A percentile compares a stretch with the other conserved stretches of the same genome.
phyloP scores from a whole-genome alignment of 2,113 vertebrate species.

The Nibea coibor region DNA sequence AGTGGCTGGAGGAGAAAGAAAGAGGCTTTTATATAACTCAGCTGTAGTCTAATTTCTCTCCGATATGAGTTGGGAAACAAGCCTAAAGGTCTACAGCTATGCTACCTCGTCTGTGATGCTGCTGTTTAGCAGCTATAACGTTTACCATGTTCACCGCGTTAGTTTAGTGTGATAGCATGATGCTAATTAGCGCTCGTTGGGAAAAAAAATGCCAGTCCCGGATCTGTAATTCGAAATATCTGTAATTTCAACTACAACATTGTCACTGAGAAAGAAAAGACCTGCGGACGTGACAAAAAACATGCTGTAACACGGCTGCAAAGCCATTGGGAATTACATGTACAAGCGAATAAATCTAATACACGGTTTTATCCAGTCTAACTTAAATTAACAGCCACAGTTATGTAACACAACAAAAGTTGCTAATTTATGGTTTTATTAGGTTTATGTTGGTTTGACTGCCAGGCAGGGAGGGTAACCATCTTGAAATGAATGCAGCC shows the following conservation, averaged over 20 bases:
- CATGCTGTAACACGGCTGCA: neutral
- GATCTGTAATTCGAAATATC: neutral
- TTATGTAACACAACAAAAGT: no score
- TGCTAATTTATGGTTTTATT: no score
- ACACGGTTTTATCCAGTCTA: no score
- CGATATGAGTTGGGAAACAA: neutral
- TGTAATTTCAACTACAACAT: neutral
- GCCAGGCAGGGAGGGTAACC: neutral
- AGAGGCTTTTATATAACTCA: slow-evolving; percentile 62
- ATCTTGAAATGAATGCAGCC: neutral
- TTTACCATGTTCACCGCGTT: neutral
- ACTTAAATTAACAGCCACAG: no score
- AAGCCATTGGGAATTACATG: neutral
- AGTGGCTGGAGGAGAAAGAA: slow-evolving; percentile 43
- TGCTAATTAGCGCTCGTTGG: neutral
- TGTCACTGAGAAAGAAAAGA: neutral
- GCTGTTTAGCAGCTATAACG: neutral
- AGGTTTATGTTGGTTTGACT: no score
- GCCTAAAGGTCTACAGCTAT: neutral
- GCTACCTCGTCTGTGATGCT: neutral
- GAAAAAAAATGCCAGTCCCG: no score
- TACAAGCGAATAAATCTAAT: no score
- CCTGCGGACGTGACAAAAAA: neutral
- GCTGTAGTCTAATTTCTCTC: slow-evolving; percentile 4
- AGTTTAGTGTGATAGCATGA: neutral